Conservation (phyloP, 2,797 vertebrate species). For the Vireo griseus region DNA sequence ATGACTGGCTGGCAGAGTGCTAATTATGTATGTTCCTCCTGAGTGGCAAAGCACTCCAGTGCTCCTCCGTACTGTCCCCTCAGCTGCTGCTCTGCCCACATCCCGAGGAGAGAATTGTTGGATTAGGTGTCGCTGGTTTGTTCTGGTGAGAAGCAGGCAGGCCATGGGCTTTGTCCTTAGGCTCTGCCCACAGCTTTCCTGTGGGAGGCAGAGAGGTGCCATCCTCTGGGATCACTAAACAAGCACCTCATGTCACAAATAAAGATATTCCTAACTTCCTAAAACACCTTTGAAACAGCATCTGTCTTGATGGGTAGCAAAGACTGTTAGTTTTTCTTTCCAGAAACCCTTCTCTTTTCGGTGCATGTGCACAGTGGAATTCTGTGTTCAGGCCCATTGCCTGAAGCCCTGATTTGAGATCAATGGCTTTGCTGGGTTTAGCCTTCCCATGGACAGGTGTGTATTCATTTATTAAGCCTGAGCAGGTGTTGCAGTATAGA, state of each 20-base stretch:
- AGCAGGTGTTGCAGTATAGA: not conserved
- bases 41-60: not conserved
- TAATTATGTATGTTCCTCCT: not conserved
- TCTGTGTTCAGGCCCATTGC: not conserved
- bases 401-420: not conserved
- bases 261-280: not conserved
- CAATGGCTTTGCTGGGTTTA: not conserved
- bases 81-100: not conserved
- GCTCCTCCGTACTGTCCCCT: not conserved
- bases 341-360: not conserved
- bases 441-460: rapidly evolving
- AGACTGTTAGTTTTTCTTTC: not conserved
- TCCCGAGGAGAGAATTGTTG: rapidly evolving
- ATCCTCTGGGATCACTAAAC: not conserved
- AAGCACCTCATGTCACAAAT: not conserved
- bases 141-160: not conserved
- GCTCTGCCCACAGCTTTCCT: not conserved
- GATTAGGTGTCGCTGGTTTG: not conserved
- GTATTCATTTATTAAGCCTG: not conserved
- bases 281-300: not conserved
- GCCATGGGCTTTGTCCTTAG: not conserved
- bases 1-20: not conserved
- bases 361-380: not conserved
- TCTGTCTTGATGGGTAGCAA: not conserved
- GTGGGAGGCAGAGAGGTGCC: not conserved